phyloP scores from a whole-genome alignment of 1,140 invertebrate species.

The Babylonia areolata region DNA sequence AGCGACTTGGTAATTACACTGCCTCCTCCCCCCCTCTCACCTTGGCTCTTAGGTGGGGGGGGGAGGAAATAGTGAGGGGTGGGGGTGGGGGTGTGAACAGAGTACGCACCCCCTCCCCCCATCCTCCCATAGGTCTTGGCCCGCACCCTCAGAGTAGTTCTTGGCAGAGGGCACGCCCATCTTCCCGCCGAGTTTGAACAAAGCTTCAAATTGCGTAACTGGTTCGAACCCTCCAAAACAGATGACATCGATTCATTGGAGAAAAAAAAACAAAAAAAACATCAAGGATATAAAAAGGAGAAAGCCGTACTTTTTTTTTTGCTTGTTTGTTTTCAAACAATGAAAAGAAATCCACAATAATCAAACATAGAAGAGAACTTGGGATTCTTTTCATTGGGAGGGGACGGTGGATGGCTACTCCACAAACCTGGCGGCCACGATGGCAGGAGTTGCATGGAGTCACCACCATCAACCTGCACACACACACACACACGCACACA shows the following conservation, averaged over 20 bases:
- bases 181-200: conserved; percentile 10
- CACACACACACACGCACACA: conserved; percentile 1
- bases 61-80: background rate
- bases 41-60: background rate
- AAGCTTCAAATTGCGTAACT: conserved; percentile 2
- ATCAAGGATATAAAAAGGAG: background rate
- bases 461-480: background rate
- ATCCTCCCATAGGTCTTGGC: background rate
- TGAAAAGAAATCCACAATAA: too few relatives aligned
- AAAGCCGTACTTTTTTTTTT: background rate
- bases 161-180: background rate
- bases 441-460: too few relatives aligned
- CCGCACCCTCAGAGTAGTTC: background rate
- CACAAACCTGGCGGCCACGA: too few relatives aligned
- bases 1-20: too few relatives aligned
- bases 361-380: too few relatives aligned
- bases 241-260: background rate
- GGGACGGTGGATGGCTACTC: too few relatives aligned
- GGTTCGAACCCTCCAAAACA: background rate
- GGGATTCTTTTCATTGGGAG: too few relatives aligned
- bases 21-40: background rate
- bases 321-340: too few relatives aligned
- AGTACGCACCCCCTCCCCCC: too few relatives aligned
- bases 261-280: background rate
- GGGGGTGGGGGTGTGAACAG: background rate